Evolutionary conservation across 2,888 invertebrate genomes (phyloP), one percentile per base, ranked within the genome.

Genomic region (Lasioglossum villosulum): DNA sequence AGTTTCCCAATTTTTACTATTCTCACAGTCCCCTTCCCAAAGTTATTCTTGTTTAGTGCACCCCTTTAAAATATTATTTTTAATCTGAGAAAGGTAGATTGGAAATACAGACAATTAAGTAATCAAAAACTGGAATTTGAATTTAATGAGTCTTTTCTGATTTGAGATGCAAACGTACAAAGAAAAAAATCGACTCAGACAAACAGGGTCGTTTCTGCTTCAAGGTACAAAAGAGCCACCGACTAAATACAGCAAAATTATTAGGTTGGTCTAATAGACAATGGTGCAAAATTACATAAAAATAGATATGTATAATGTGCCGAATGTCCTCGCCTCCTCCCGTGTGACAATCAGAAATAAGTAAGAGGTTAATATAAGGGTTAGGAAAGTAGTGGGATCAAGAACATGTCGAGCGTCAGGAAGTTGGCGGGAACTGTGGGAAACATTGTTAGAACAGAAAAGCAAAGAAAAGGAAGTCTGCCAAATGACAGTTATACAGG

Each of bases 381-480:
- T 66, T 34, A 23, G 34, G 23, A 66, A 66, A 66, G 66, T 23
- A 10, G 30, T 66, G 66, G 34, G 34, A 34, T 66, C 19, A 19
- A 68, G 37, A 68, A 37, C 23, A 37, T 37, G 68, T 3, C 37
- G 23, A 37, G 10, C 34, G 37, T 68, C 34, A 68, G 68, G 34
- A 68, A 68, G 34, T 68, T 68, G 68, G 34, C 68, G 37, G 68
- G 23, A 68, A 68, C 68, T 63, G 23, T 68, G 19, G 12, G 68
- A 68, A 68, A 68, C 19, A 68, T 34, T 68, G 19, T 19, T 68
- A 8, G 34, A 68, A 37, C 16, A 23, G 34, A 68, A 23, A 68
- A 68, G 23, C 34, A 37, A 23, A 37, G 10, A 68, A 68, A 30
- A 19, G 19, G 30, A 63, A 63, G 30, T 30, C 30, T 30, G 30